phyloP scores from a whole-genome alignment of 1,140 invertebrate genomes.

The Bombus terrestris region DNA sequence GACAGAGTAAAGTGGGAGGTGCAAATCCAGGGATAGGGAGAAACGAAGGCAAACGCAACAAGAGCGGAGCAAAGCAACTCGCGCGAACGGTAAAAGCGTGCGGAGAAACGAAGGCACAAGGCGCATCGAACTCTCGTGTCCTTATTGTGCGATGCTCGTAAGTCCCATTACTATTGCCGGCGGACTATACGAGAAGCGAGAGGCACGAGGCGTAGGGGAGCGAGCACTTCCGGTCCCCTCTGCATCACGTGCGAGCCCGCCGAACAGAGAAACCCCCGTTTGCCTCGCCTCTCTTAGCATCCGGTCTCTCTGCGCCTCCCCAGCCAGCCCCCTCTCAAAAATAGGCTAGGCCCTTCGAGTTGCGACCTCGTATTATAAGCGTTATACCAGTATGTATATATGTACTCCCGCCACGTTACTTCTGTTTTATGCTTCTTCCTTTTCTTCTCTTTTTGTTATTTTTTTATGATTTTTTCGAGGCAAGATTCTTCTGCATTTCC shows the following conservation, averaged over 20 bases:
- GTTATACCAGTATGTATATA: background rate
- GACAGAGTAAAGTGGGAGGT: slow-evolving; percentile 29
- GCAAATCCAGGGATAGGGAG: background rate
- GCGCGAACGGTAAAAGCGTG: slow-evolving; percentile 60
- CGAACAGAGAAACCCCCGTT: slow-evolving; percentile 72
- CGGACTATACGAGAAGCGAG: slow-evolving; percentile 58
- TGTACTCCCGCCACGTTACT: background rate
- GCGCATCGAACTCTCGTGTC: slow-evolving; percentile 62
- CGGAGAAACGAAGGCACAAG: slow-evolving; percentile 55
- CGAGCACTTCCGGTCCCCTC: slow-evolving; percentile 80
- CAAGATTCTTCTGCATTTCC: background rate
- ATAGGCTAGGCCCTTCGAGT: slow-evolving; percentile 74
- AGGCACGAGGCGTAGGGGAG: slow-evolving; percentile 73
- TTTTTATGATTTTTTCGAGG: no score
- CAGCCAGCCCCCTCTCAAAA: slow-evolving; percentile 72
- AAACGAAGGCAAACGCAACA: slow-evolving; percentile 34
- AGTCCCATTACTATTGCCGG: slow-evolving; percentile 69
- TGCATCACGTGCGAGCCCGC: slow-evolving; percentile 82
- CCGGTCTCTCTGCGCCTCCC: slow-evolving; percentile 64
- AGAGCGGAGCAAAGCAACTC: background rate
- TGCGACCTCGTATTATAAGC: slow-evolving; percentile 48
- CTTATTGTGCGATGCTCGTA: slow-evolving; percentile 67
- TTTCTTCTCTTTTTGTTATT: background rate
- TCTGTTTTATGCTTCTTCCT: no score
- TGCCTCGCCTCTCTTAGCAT: slow-evolving; percentile 69